A percentile compares a stretch with the other conserved stretches of the same genome.
These are phyloP conservation scores for Eidolon helvum DNA, from an alignment of 2,113 vertebrate genomes.

Conservation along the genomic window DNA sequence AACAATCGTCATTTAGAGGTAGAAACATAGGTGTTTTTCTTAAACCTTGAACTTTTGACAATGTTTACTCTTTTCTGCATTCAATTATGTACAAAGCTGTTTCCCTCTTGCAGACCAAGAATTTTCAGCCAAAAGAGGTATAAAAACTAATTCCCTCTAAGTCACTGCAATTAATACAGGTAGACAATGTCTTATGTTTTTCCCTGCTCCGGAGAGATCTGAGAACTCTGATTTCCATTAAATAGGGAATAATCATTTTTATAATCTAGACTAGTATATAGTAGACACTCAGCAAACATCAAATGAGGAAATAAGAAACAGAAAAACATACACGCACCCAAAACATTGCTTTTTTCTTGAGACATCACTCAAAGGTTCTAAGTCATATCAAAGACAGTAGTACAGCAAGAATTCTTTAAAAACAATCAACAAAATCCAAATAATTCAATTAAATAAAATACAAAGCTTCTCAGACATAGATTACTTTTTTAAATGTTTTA, in stretches of 20 bases:
- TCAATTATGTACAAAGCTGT: not conserved
- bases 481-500: not conserved
- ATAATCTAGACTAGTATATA: not conserved
- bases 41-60: not conserved
- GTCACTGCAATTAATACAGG: slow-evolving; percentile 6
- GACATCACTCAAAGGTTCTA: not conserved
- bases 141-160: slow-evolving; percentile 1
- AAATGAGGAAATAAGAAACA: not conserved
- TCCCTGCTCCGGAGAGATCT: not conserved
- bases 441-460: slow-evolving; percentile 23
- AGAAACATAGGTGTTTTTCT: not conserved
- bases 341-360: not conserved
- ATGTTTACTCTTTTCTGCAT: slow-evolving; percentile 6
- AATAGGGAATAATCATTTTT: not conserved
- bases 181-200: not conserved
- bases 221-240: not conserved
- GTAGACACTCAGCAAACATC: not conserved
- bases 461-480: not conserved
- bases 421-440: not conserved
- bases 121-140: not conserved
- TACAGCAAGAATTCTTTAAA: not conserved
- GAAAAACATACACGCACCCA: not conserved
- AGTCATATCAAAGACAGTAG: not conserved
- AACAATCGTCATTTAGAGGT: not conserved
- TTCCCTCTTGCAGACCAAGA: not conserved